Percentiles rank a stretch among this genome's conserved stretches.
These are phyloP conservation scores for Elaphurus davidianus DNA, from an alignment of 2,113 vertebrate species.

Conservation along the genomic window DNA sequence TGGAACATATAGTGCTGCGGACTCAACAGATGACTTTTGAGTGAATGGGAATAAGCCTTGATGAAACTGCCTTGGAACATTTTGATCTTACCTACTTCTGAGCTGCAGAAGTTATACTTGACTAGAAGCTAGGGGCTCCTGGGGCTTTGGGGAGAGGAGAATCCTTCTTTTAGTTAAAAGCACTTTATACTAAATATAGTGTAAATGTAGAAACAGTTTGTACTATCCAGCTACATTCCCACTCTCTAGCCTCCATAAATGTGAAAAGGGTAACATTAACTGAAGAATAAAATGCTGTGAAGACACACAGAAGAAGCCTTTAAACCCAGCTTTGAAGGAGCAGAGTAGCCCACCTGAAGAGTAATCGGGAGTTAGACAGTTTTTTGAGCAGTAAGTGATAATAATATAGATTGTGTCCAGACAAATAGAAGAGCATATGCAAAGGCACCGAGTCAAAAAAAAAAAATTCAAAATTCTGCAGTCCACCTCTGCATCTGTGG, in stretches of 20 bases:
- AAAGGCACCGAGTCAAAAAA: not conserved
- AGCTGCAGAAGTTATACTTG: conserved; percentile 18
- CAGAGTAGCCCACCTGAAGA: not conserved
- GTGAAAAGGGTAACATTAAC: not conserved
- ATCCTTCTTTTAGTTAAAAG: conserved; percentile 42
- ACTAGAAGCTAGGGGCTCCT: conserved; percentile 35
- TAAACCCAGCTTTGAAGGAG: not conserved
- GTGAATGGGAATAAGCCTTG: not conserved
- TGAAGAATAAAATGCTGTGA: not conserved
- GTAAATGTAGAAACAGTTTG: conserved; percentile 41
- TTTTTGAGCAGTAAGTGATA: not conserved
- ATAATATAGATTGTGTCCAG: not conserved
- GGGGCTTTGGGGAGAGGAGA: not conserved
- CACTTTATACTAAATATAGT: conserved; percentile 45
- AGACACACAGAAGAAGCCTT: not conserved
- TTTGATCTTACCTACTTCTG: conserved; percentile 29
- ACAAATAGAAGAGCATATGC: not conserved
- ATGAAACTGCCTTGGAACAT: conserved; percentile 19
- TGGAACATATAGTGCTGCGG: not conserved
- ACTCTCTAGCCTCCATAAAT: not conserved
- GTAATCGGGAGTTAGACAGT: not conserved
- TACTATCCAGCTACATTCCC: not conserved
- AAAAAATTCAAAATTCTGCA: not conserved
- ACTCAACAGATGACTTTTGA: not conserved
- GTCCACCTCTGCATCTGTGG: not conserved